Conservation (phyloP, 2,113 vertebrate species). For the Etia nguti region DNA sequence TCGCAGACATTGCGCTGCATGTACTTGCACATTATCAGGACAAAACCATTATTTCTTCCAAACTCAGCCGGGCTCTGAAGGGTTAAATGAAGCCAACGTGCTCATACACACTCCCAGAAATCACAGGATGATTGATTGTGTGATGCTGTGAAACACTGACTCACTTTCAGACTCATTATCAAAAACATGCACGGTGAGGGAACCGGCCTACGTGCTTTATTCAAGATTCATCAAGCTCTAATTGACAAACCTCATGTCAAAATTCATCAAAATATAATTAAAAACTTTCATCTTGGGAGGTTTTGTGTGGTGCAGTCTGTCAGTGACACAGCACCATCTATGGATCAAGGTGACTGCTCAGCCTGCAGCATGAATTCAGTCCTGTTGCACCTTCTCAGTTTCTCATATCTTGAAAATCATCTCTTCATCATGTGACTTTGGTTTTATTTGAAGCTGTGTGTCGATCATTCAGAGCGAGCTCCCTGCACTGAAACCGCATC, state of each 20-base stretch:
- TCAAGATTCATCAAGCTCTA: conserved; percentile 45
- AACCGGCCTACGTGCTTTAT: conserved; percentile 9
- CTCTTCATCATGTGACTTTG: background rate
- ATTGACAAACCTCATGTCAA: conserved; percentile 31
- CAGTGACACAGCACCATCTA: conserved; percentile 8
- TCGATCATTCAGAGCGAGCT: background rate
- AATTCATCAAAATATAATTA: conserved; percentile 51
- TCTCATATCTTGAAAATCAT: background rate
- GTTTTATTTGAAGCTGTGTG: background rate
- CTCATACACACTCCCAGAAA: background rate
- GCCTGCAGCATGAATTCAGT: background rate
- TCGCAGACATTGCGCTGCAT: background rate
- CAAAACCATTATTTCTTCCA: background rate
- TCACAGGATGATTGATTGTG: background rate
- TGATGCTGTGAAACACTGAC: background rate
- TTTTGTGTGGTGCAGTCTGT: background rate
- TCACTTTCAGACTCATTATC: conserved; percentile 1
- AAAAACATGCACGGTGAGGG: background rate
- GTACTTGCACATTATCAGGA: background rate
- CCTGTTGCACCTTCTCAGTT: background rate
- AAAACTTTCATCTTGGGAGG: conserved; percentile 38
- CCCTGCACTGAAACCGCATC: background rate
- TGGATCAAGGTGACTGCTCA: background rate
- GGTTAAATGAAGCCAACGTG: background rate
- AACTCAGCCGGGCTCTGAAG: background rate